phyloP scores from a whole-genome alignment of 2,888 invertebrate species.

The Phragmatobia fuliginosa region DNA sequence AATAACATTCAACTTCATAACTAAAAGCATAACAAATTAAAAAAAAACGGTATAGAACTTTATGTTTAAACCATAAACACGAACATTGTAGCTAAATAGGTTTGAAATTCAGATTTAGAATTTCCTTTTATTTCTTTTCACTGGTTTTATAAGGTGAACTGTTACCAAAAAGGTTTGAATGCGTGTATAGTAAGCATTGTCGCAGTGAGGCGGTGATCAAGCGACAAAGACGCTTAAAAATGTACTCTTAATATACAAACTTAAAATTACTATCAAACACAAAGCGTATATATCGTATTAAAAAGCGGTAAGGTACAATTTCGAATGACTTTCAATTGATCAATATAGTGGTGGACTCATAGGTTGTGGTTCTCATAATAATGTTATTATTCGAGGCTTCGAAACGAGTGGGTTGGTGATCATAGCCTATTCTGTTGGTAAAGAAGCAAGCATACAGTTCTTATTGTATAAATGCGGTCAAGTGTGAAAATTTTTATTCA shows the following conservation, averaged over 20 bases:
- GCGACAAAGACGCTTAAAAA: conserved; percentile 80
- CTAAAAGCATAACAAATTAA: conserved; percentile 21
- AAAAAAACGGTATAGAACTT: conserved; percentile 26
- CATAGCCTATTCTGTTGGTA: conserved; percentile 75
- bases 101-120: conserved; percentile 45
- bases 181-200: conserved; percentile 71
- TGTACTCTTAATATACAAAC: conserved; percentile 67
- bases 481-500: conserved; percentile 40
- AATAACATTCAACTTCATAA: too few species aligned
- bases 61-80: conserved; percentile 41
- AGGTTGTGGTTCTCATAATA: conserved; percentile 73
- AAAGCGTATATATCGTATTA: conserved; percentile 26
- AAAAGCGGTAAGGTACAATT: conserved; percentile 44
- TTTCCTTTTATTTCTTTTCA: conserved; percentile 54
- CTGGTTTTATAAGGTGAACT: conserved; percentile 54
- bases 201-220: conserved; percentile 74
- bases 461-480: conserved; percentile 58
- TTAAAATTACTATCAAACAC: conserved; percentile 27
- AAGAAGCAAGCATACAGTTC: conserved; percentile 75
- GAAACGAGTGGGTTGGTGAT: conserved; percentile 79
- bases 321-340: conserved; percentile 30
- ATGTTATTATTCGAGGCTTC: conserved; percentile 81
- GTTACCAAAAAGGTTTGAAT: conserved; percentile 71
- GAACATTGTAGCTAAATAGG: conserved; percentile 41
- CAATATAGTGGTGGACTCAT: conserved; percentile 34